Percentiles rank a stretch among this genome's conserved stretches.
Evolutionary conservation across 2,888 invertebrate genomes (phyloP).

Genomic region (Tribolium freemani): DNA sequence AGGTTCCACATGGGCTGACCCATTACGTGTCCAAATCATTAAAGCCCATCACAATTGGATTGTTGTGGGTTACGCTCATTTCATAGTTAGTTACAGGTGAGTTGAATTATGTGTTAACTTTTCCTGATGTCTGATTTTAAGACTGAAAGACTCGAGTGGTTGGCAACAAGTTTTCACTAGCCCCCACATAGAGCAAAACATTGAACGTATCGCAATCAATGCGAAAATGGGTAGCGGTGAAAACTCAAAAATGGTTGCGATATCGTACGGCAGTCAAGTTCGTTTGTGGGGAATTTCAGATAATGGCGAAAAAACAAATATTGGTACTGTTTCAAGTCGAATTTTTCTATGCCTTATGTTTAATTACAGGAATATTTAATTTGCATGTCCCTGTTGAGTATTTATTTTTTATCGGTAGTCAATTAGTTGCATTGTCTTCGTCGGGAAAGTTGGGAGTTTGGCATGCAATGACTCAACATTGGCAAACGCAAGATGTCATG

Average conservation of each 20-base stretch:
- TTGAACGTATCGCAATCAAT: conserved; percentile 94
- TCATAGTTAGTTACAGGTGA: conserved; percentile 93
- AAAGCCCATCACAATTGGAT: conserved; percentile 99
- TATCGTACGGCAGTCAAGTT: conserved; percentile 83
- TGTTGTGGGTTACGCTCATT: conserved; percentile 95
- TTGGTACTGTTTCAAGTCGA: conserved; percentile 69
- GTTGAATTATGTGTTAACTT: background rate
- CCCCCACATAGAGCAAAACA: conserved; percentile 88
- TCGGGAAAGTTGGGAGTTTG: conserved; percentile 98
- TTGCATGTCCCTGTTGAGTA: conserved; percentile 94
- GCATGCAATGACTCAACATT: conserved; percentile 99
- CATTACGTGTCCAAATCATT: conserved; percentile 90
- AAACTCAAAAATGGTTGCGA: conserved; percentile 85
- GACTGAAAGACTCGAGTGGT: conserved; percentile 95
- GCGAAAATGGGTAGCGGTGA: conserved; percentile 74
- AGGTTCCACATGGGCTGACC: conserved; percentile 86
- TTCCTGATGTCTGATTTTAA: background rate
- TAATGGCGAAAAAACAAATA: conserved; percentile 80
- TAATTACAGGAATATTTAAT: conserved; percentile 84
- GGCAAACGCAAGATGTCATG: conserved; percentile 97
- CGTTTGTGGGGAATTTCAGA: conserved; percentile 86
- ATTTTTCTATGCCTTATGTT: background rate
- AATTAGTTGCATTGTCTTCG: conserved; percentile 94
- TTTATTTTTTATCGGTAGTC: conserved; percentile 97
- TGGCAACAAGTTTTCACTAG: conserved; percentile 97